Conservation (phyloP, 2,797 vertebrate genomes). For the Lagocephalus sceleratus region DNA sequence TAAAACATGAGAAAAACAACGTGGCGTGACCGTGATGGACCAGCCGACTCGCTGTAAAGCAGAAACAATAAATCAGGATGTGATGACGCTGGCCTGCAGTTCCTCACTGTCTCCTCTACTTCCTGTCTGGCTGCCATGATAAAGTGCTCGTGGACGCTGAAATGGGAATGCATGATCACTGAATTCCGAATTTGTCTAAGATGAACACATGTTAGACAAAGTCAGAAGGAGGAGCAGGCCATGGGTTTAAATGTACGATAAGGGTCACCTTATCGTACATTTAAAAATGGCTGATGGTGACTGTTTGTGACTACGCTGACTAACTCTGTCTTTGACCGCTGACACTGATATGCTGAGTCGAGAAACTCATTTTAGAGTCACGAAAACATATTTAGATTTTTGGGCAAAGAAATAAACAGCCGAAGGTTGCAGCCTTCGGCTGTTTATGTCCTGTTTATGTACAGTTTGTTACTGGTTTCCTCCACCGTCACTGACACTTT, state of each 20-base stretch:
- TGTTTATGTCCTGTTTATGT: constrained; percentile 48
- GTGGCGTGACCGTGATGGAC: constrained; percentile 45
- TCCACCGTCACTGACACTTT: constrained; percentile 60
- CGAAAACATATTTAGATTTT: constrained; percentile 8
- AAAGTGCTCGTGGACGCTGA: constrained; percentile 51
- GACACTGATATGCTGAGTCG: constrained; percentile 12
- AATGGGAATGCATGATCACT: constrained; percentile 58
- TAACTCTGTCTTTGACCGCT: constrained; percentile 30
- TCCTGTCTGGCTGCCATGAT: constrained; percentile 37
- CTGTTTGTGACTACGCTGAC: constrained; percentile 25
- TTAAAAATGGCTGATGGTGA: constrained; percentile 74
- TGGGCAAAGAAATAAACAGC: constrained; percentile 50
- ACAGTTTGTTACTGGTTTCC: constrained; percentile 37
- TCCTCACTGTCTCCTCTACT: constrained; percentile 14
- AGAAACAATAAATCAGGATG: constrained; percentile 28
- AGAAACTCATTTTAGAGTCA: constrained; percentile 19
- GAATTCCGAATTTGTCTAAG: constrained; percentile 80
- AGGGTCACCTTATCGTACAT: constrained; percentile 78
- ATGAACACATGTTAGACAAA: constrained; percentile 76
- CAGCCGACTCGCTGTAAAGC: not conserved
- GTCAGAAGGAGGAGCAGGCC: constrained; percentile 73
- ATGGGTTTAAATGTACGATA: constrained; percentile 80
- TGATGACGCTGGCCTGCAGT: constrained; percentile 30
- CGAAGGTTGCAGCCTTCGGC: constrained; percentile 34
- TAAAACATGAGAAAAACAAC: constrained; percentile 43